Conservation (phyloP, 2,888 invertebrate species). For the Rhynchonema sp. region DNA sequence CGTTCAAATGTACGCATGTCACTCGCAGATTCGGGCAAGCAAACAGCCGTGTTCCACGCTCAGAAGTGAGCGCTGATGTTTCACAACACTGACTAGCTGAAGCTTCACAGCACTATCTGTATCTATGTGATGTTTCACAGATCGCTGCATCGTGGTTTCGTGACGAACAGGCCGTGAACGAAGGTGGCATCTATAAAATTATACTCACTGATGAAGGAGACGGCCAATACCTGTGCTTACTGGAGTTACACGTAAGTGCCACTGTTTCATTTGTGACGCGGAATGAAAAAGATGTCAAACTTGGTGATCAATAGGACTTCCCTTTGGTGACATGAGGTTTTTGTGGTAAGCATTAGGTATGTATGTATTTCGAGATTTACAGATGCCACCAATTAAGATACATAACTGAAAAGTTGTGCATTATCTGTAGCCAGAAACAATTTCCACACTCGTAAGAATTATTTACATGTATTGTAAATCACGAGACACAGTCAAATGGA, state of each 20-base stretch:
- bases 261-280: no score
- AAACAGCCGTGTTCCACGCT: not conserved
- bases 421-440: no score
- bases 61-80: not conserved
- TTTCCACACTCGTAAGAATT: no score
- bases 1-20: not conserved
- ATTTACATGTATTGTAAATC: not conserved
- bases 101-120: not conserved
- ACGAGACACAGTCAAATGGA: not conserved
- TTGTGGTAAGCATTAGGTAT: no score
- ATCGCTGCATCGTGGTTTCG: not conserved
- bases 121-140: not conserved
- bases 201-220: not conserved
- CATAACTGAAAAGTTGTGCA: no score
- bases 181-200: not conserved
- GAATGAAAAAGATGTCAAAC: no score
- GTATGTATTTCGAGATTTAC: no score
- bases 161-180: not conserved
- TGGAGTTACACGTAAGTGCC: not conserved
- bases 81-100: no score
- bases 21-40: not conserved
- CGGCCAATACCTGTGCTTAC: not conserved
- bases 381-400: no score
- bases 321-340: no score
- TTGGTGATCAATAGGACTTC: no score